phyloP scores from a whole-genome alignment of 2,113 vertebrate genomes.

The Butorides virescens region DNA sequence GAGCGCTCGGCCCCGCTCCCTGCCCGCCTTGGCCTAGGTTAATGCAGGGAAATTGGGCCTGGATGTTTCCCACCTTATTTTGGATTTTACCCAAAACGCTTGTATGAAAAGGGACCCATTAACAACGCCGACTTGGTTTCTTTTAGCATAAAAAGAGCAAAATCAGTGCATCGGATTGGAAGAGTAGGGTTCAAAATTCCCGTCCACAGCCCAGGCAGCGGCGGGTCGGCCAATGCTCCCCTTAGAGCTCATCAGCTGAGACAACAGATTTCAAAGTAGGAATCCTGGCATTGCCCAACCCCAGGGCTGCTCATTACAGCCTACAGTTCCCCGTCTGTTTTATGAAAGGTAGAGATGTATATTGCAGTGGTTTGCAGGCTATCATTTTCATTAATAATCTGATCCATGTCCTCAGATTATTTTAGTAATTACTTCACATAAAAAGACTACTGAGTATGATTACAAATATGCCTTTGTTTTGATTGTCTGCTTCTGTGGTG shows the following conservation, averaged over 20 bases:
- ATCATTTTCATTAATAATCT: constrained; percentile 3
- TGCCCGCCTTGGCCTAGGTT: rapidly evolving
- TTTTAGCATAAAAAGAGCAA: not conserved
- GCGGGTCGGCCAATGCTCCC: not conserved
- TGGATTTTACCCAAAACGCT: not conserved
- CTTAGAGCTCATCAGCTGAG: constrained; percentile 46
- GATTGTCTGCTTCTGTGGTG: not conserved
- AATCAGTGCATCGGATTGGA: not conserved
- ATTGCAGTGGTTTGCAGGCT: not conserved
- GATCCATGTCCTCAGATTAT: constrained; percentile 41
- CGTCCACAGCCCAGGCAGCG: not conserved
- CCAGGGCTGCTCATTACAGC: constrained; percentile 37
- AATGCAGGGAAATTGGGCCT: not conserved
- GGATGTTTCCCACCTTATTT: not conserved
- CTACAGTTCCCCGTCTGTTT: not conserved
- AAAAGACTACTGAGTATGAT: constrained; percentile 41
- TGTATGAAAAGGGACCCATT: not conserved
- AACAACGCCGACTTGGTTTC: not conserved
- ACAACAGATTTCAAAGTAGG: constrained; percentile 8
- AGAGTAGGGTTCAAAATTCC: not conserved
- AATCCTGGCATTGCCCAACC: not conserved
- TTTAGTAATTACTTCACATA: constrained; percentile 51
- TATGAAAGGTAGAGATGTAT: not conserved
- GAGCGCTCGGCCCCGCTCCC: rapidly evolving
- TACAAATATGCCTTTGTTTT: constrained; percentile 44